A percentile compares a stretch with the other conserved stretches of the same genome.
Evolutionary conservation across 2,888 invertebrate genomes (phyloP).

Genomic region (Physocephala rufipes): DNA sequence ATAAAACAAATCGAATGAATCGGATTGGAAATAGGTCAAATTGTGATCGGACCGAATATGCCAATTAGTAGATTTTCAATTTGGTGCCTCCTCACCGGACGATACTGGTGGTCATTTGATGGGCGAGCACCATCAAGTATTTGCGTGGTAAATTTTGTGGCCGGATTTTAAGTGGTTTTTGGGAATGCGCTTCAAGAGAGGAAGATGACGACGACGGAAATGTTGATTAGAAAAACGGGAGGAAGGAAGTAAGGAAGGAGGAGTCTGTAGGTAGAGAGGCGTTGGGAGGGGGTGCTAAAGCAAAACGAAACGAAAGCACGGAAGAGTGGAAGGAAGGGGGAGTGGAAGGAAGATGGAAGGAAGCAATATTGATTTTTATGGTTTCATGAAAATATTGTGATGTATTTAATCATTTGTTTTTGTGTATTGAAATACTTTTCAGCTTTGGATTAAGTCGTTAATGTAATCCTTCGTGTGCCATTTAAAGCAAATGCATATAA

Average conservation of each 20-base stretch:
- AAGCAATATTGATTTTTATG: constrained; percentile 31
- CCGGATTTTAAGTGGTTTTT: background rate
- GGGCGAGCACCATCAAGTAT: background rate
- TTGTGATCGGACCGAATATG: constrained; percentile 57
- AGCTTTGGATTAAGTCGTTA: background rate
- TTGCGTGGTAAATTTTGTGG: background rate
- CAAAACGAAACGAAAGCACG: background rate
- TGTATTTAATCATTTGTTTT: constrained; percentile 15
- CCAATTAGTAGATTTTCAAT: constrained; percentile 54
- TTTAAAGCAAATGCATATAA: background rate
- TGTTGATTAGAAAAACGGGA: background rate
- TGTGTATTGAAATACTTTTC: background rate
- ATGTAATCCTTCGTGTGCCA: background rate
- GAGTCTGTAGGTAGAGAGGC: too few species aligned
- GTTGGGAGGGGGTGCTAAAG: too few species aligned
- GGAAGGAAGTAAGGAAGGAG: constrained; percentile 22
- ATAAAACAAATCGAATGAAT: constrained; percentile 36
- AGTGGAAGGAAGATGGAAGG: constrained; percentile 24
- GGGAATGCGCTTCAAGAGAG: background rate
- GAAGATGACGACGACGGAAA: background rate
- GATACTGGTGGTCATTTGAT: background rate
- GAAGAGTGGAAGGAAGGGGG: background rate
- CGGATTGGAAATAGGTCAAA: constrained; percentile 35
- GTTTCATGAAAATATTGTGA: constrained; percentile 35
- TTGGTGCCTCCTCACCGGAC: too few species aligned